Conservation (phyloP, 2,113 vertebrate genomes). For the Vidua macroura region DNA sequence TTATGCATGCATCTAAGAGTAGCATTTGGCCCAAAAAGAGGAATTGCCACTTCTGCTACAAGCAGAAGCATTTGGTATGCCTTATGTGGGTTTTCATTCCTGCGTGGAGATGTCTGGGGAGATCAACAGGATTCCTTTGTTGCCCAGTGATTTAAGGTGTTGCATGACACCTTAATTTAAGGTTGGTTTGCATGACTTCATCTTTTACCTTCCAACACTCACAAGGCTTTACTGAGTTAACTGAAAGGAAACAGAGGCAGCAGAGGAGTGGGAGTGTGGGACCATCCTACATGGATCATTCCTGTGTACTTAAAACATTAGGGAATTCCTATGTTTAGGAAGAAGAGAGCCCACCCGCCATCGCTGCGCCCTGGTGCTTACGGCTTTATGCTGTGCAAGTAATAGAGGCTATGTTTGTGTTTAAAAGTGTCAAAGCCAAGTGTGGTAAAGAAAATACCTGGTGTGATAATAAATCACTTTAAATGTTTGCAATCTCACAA, state of each 20-base stretch:
- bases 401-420: conserved; percentile 10
- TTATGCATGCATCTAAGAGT: neutral
- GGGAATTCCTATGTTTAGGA: neutral
- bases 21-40: neutral
- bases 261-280: neutral
- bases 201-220: neutral
- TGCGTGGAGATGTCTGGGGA: conserved; percentile 3
- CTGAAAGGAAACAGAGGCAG: neutral
- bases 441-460: conserved; percentile 53
- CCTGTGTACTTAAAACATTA: neutral
- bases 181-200: conserved; percentile 42
- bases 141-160: conserved; percentile 27
- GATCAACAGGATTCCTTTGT: conserved; percentile 39
- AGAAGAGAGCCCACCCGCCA: conserved; percentile 30
- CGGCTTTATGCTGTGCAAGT: neutral
- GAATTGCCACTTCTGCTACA: neutral
- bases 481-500: conserved; percentile 15
- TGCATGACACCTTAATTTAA: neutral
- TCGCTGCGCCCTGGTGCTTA: neutral
- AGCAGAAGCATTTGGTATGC: neutral
- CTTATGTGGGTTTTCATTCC: neutral
- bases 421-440: conserved; percentile 39
- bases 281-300: neutral
- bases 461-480: conserved; percentile 29
- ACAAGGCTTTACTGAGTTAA: conserved; percentile 5